Evolutionary conservation across 2,797 vertebrate genomes (phyloP).

Genomic region (Tokudaia tokunoshimensis): DNA sequence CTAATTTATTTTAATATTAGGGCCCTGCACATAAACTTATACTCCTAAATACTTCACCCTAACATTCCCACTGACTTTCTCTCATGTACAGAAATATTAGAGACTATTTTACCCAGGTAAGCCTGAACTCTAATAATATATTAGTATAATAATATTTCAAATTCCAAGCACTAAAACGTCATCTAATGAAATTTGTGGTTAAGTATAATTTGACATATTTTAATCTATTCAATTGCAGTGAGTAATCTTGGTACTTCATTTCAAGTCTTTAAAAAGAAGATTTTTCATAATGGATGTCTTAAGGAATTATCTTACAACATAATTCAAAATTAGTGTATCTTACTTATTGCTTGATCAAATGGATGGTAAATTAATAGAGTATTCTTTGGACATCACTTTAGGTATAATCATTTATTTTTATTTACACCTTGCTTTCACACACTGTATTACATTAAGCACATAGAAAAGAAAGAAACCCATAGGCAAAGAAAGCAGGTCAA

Average conservation of each 20-base stretch:
- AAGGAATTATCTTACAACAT: slow-evolving; percentile 39
- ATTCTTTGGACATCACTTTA: not conserved
- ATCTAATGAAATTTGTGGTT: slow-evolving; percentile 64
- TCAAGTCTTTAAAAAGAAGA: slow-evolving; percentile 40
- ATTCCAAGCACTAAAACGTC: slow-evolving; percentile 71
- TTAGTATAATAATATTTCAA: slow-evolving; percentile 77
- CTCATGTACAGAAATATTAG: slow-evolving; percentile 22
- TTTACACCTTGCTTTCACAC: not conserved
- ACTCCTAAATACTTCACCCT: slow-evolving; percentile 6
- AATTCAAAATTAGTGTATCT: slow-evolving; percentile 60
- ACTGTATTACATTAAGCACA: not conserved
- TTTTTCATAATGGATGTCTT: slow-evolving; percentile 33
- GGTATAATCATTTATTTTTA: slow-evolving; percentile 1
- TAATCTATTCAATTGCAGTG: slow-evolving; percentile 67
- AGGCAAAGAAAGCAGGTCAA: not conserved
- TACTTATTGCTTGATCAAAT: slow-evolving; percentile 53
- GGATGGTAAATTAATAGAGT: not conserved
- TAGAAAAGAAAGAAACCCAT: fast-evolving
- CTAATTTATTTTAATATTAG: slow-evolving; percentile 58
- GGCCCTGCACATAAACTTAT: not conserved
- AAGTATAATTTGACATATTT: slow-evolving; percentile 71
- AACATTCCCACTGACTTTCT: not conserved
- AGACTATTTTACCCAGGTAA: slow-evolving; percentile 58
- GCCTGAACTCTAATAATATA: slow-evolving; percentile 56
- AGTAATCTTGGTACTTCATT: slow-evolving; percentile 66